Base-by-base conservation (phyloP, 2,888 invertebrate genomes). In the Cremastobaeus sp. region DNA sequence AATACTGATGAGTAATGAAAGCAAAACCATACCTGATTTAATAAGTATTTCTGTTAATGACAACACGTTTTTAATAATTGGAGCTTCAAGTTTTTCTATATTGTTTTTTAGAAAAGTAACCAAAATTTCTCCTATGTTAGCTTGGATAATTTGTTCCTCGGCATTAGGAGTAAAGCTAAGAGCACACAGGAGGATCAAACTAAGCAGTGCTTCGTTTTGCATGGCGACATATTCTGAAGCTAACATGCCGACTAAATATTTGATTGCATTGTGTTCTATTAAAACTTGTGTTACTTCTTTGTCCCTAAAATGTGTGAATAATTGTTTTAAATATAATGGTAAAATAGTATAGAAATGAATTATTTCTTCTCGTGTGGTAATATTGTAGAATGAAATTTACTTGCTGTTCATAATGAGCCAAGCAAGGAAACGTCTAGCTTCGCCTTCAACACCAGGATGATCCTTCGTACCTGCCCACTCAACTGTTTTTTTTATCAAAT, bases 211-310 rank as follows among this genome's bases (percentile, higher is more conserved):
- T 88, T 95, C 95, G 84, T 93, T 94, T 85, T 95, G 95, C 97
- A 97, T 97, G 20, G 96, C 92, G 4, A 93, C 89, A 88, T 96
- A 95, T 81, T 94, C 93, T 1, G 95, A 93, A 2, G 92, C 91
- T 76, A 95, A 89, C 96, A 97, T 96, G 86, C 92, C 92, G 8
- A 95, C 92, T 79, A 97, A 89, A 81, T 93, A 92, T 57, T 92
- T 91, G 25, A 96, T 88, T 69, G 93, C 93, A 70, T 93, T 94
- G 43, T 92, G 72, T 35, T 87, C 82, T 8, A 90, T 86, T 60
- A 91, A 84, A 47, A 82, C 83, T 32, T 85, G 85, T 79, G 89
- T 87, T 2, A 91, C 89, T 15, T 88, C 88, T 78, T 84, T 80
- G 64, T 87, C 81, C 54, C 88, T 88, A 74, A 37, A 81, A 81